Base-by-base conservation (phyloP, 35 echinoderm and acorn worm genomes). In the Patiria miniata region DNA sequence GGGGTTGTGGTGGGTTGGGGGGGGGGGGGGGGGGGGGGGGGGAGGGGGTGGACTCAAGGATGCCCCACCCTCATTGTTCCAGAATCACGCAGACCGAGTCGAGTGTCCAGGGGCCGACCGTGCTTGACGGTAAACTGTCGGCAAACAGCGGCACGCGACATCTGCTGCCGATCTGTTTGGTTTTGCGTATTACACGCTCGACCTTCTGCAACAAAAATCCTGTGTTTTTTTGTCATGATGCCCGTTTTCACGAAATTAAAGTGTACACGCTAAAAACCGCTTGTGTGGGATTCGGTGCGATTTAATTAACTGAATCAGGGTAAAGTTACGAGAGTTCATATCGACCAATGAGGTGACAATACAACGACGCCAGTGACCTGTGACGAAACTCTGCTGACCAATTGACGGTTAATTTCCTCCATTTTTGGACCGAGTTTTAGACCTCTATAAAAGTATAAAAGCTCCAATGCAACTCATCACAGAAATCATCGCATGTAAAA, bases 81-180 rank as follows among this genome's bases (percentile, higher is more conserved):
- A 73, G 19, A 7, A 23, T 7, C 26, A 32, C 26, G 65, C 21
- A 10, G 14, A 23, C 21, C 21, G 1, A 73, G 26, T 14, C 65
- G 26, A 32, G n/a, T n/a, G n/a, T n/a, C n/a, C n/a, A n/a, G n/a
- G n/a, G 65, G 12, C 42, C 3, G 65, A 23, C 65, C 14, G 34
- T 73, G 65, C 29, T 73, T 73, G 65, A 2, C 19, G 22, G n/a
- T 32, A 8, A 68, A 32, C 30, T n/a, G n/a, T 68, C 6, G 60
- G 65, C 65, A 73, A 73, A 73, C 34, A 73, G 18, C 34, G 65
- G 26, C 65, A 73, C 65, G 65, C 65, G 65, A 30, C 65, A 73
- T 73, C 65, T 73, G 65, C 26, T 73, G 14, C 2, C 2, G 26
- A 34, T 23, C 34, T 16, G 7, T 29, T 29, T 22, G 2, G 65